A percentile compares a stretch with the other conserved stretches of the same genome.
Evolutionary conservation across 2,113 vertebrate genomes (phyloP).

Genomic region (Apodemus sylvaticus): DNA sequence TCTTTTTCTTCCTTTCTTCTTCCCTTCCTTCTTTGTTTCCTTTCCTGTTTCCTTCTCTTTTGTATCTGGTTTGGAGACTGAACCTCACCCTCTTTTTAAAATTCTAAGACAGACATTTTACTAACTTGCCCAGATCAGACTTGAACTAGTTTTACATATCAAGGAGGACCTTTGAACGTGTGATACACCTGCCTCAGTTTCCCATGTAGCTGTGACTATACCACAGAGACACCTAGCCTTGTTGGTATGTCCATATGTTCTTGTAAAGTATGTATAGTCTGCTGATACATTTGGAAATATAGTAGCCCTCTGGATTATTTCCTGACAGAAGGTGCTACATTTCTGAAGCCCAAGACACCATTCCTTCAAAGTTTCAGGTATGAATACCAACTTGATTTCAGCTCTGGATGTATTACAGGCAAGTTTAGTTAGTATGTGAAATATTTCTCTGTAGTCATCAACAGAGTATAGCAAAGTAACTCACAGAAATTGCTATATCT

Average conservation of each 20-base stretch:
- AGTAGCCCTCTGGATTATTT: conserved; percentile 45
- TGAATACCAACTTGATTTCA: neutral
- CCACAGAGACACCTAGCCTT: neutral
- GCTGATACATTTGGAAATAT: neutral
- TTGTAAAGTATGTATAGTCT: neutral
- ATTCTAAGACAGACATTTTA: neutral
- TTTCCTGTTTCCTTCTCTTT: neutral
- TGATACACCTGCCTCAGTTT: neutral
- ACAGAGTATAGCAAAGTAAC: neutral
- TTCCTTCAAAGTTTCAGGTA: conserved; percentile 4
- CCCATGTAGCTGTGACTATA: neutral
- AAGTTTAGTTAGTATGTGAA: neutral
- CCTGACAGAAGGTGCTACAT: conserved; percentile 11
- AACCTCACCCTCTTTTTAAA: neutral
- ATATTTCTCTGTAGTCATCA: neutral
- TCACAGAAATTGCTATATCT: neutral
- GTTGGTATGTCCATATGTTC: neutral
- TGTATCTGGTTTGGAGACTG: neutral
- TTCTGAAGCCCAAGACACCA: conserved; percentile 9
- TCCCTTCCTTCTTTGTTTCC: neutral
- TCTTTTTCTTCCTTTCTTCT: neutral
- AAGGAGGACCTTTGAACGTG: neutral
- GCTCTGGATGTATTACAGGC: neutral
- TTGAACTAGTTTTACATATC: neutral
- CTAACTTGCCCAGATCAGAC: neutral